Conservation (phyloP, 2,888 invertebrate species). For the Acronicta alni region DNA sequence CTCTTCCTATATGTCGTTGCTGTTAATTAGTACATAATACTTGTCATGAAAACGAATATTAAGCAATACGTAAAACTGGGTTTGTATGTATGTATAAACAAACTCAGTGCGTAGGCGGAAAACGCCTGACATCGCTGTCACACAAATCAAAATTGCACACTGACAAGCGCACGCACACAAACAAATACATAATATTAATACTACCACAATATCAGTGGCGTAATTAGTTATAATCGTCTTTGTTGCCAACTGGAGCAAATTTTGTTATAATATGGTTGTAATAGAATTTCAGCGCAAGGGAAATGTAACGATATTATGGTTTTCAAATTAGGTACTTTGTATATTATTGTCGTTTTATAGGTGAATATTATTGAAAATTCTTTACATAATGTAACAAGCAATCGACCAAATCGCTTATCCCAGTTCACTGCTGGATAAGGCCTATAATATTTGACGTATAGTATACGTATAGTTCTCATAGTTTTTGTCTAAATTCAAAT, state of each 20-base stretch:
- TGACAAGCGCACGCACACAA: no score
- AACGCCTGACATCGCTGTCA: no score
- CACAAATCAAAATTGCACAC: no score
- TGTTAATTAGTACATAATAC: no score
- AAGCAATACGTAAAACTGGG: neutral
- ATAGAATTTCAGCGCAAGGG: constrained; percentile 2
- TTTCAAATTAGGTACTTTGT: constrained; percentile 13
- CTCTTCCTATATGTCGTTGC: no score
- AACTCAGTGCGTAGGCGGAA: neutral
- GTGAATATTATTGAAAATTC: constrained; percentile 1
- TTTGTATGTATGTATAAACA: neutral
- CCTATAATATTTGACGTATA: no score
- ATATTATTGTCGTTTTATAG: neutral
- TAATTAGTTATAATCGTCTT: neutral
- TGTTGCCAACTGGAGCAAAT: constrained; percentile 6
- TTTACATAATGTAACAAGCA: no score
- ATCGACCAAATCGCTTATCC: no score
- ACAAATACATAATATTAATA: no score
- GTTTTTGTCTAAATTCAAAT: constrained; percentile 3
- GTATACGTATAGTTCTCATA: no score
- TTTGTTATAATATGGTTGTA: constrained; percentile 1
- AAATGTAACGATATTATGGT: constrained; percentile 13
- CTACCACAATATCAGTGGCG: no score
- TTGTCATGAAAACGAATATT: neutral
- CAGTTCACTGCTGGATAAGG: no score